Conservation (phyloP, 2,888 invertebrate genomes). For the Phengaris alcon region DNA sequence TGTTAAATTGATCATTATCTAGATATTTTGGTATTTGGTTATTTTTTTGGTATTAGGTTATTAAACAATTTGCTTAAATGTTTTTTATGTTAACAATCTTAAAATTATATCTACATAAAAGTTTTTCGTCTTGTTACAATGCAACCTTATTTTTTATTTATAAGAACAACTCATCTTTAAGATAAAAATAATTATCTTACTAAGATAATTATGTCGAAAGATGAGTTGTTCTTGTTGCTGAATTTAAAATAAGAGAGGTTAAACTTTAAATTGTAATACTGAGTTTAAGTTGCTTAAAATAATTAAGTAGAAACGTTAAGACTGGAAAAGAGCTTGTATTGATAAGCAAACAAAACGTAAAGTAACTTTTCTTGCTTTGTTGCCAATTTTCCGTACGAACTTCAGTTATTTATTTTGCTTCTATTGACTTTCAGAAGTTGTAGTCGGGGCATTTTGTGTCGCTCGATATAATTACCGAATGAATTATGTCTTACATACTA, state of each 20-base stretch:
- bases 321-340: slow-evolving; percentile 10
- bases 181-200: no score
- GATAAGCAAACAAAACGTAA: slow-evolving; percentile 23
- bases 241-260: neutral
- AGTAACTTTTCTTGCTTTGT: slow-evolving; percentile 27
- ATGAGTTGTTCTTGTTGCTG: neutral
- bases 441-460: neutral
- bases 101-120: no score
- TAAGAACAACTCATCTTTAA: no score
- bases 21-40: neutral
- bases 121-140: no score
- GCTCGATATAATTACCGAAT: slow-evolving; percentile 6
- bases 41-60: no score
- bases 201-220: neutral
- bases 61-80: no score
- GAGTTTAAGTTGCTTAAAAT: slow-evolving; percentile 11
- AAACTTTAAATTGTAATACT: slow-evolving; percentile 18
- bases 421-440: slow-evolving; percentile 31
- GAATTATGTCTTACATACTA: slow-evolving; percentile 19
- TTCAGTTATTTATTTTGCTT: slow-evolving; percentile 30
- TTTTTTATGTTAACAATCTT: no score
- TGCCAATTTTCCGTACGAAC: slow-evolving; percentile 31
- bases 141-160: no score
- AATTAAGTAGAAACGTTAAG: slow-evolving; percentile 8
- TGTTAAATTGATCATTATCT: neutral